phyloP scores from a whole-genome alignment of 2,888 invertebrate genomes.

The Trissoscelio sp. region DNA sequence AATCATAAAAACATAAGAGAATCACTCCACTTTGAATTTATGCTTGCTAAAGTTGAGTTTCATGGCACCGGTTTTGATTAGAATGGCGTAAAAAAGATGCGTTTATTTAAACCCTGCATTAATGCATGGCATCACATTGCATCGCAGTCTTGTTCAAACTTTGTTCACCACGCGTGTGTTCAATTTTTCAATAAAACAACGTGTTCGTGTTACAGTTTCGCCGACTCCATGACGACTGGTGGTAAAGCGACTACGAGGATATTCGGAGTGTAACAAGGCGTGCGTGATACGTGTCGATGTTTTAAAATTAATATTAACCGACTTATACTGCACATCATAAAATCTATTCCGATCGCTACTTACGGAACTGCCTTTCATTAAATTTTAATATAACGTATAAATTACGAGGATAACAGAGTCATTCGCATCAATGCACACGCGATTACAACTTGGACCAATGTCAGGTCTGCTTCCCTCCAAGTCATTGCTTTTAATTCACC shows the following conservation, averaged over 20 bases:
- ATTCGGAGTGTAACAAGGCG: conserved; percentile 34
- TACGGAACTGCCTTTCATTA: conserved; percentile 13
- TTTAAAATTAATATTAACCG: conserved; percentile 62
- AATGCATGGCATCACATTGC: neutral
- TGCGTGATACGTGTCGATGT: conserved; percentile 64
- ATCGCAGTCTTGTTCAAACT: neutral
- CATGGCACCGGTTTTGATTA: too few relatives aligned
- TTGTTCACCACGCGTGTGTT: conserved; percentile 8
- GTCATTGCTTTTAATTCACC: too few relatives aligned
- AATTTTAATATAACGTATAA: conserved; percentile 67
- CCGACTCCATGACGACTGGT: conserved; percentile 60
- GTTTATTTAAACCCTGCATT: neutral
- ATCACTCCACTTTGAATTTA: too few relatives aligned
- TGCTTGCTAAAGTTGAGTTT: too few relatives aligned
- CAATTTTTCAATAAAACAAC: conserved; percentile 9
- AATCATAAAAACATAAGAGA: too few relatives aligned
- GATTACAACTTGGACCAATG: conserved; percentile 3
- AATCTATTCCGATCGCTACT: conserved; percentile 44
- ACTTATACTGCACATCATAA: conserved; percentile 40
- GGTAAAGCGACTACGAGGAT: conserved; percentile 41
- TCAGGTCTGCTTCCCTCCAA: neutral
- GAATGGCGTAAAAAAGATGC: too few relatives aligned
- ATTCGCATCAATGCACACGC: conserved; percentile 9
- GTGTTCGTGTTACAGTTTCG: conserved; percentile 51
- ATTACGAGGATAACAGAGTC: conserved; percentile 8